Conservation (phyloP, 1,140 invertebrate genomes). For the Neelides sp. region DNA sequence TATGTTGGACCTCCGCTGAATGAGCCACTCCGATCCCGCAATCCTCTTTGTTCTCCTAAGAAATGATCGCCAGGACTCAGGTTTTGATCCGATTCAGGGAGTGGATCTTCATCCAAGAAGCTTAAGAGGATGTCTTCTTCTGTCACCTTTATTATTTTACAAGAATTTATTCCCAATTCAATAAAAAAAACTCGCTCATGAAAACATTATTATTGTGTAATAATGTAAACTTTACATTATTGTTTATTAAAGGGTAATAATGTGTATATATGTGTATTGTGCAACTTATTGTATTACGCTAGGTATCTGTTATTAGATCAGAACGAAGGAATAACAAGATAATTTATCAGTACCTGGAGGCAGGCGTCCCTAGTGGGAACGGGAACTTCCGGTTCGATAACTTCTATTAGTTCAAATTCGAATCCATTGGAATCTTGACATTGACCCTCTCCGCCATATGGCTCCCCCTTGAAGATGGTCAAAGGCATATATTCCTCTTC, state of each 20-base stretch:
- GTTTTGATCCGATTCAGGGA: constrained; percentile 55
- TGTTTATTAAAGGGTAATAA: too few species aligned
- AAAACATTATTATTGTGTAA: too few species aligned
- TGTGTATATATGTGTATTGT: too few species aligned
- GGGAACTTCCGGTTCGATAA: constrained; percentile 62
- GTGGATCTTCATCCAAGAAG: constrained; percentile 61
- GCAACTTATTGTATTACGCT: too few species aligned
- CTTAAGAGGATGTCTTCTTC: constrained; percentile 81
- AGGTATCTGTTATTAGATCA: too few species aligned
- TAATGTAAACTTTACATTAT: too few species aligned
- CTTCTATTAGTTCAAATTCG: constrained; percentile 66
- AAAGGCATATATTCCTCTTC: constrained; percentile 45
- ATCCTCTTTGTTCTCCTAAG: neutral
- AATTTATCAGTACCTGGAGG: constrained; percentile 55
- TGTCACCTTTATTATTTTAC: constrained; percentile 48
- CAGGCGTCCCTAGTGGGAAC: constrained; percentile 70
- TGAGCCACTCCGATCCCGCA: constrained; percentile 14
- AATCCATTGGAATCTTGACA: constrained; percentile 33
- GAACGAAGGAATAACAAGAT: too few species aligned
- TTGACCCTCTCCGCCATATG: constrained; percentile 33
- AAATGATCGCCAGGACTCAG: constrained; percentile 14
- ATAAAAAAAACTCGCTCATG: too few species aligned
- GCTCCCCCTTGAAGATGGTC: constrained; percentile 50
- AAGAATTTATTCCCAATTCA: too few species aligned
- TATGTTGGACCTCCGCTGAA: constrained; percentile 19